Conservation (phyloP, 1,140 invertebrate species). For the Thrips palmi region DNA sequence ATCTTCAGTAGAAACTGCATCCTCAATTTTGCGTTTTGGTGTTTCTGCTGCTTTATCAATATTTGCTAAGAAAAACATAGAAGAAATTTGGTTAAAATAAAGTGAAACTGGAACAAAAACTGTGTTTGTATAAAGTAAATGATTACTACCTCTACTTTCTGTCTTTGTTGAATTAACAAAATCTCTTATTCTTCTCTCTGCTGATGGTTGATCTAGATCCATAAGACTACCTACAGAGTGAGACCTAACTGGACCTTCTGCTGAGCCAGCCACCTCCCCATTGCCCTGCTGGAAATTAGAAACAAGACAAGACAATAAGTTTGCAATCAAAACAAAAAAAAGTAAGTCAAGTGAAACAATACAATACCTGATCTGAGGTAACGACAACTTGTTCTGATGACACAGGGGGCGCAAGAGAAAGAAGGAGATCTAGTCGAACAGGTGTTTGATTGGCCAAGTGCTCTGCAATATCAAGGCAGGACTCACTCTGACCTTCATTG, state of each 20-base stretch:
- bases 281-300: neutral
- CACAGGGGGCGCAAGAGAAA: constrained; percentile 56
- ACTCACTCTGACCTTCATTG: constrained; percentile 68
- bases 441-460: constrained; percentile 77
- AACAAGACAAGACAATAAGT: neutral
- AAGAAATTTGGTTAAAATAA: too few relatives aligned
- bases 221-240: constrained; percentile 47
- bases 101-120: too few relatives aligned
- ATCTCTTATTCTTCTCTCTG: constrained; percentile 41
- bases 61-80: too few relatives aligned
- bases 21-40: too few relatives aligned
- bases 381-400: constrained; percentile 47
- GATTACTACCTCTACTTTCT: too few relatives aligned
- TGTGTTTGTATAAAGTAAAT: too few relatives aligned
- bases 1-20: too few relatives aligned
- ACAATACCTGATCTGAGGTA: constrained; percentile 25
- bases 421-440: constrained; percentile 68
- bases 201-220: constrained; percentile 29
- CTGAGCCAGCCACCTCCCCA: constrained; percentile 18
- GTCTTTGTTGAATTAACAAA: too few relatives aligned
- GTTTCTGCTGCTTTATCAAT: too few relatives aligned
- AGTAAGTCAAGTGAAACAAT: neutral
- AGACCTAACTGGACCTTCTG: constrained; percentile 31
- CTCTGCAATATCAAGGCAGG: constrained; percentile 71
- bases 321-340: neutral